Percentiles rank a stretch among this genome's conserved stretches.
Conservation (phyloP, 2,888 invertebrate species). For the Xanthia togata region DNA sequence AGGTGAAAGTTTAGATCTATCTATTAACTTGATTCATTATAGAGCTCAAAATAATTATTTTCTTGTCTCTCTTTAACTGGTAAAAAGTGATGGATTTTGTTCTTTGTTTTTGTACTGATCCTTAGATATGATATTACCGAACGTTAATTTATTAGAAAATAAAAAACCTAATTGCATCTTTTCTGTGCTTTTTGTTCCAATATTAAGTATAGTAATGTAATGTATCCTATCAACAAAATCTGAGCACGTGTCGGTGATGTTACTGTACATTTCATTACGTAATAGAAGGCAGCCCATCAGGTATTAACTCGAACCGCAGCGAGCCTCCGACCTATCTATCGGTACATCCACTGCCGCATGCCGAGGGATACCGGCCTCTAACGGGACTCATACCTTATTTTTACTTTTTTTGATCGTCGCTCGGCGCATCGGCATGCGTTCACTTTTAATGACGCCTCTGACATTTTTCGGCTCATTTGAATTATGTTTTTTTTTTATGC, state of each 20-base stretch:
- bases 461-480: conserved; percentile 38
- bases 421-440: conserved; percentile 81
- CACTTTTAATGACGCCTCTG: conserved; percentile 85
- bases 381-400: conserved; percentile 85
- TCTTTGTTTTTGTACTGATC: background rate
- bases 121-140: background rate
- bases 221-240: conserved; percentile 24
- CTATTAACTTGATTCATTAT: background rate
- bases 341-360: conserved; percentile 61
- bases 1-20: background rate
- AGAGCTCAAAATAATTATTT: background rate
- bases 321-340: conserved; percentile 59
- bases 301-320: conserved; percentile 45
- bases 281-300: conserved; percentile 52
- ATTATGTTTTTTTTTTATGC: conserved; percentile 13
- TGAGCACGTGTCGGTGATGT: conserved; percentile 16
- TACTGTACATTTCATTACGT: conserved; percentile 60
- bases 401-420: conserved; percentile 82
- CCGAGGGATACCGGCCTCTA: conserved; percentile 83
- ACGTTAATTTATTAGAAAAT: background rate
- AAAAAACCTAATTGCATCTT: background rate
- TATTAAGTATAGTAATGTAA: background rate
- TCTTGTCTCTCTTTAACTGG: background rate
- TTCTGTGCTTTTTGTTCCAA: background rate
- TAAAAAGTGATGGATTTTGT: background rate